Evolutionary conservation across 1,140 invertebrate species (phyloP).

Genomic region (Aphis gossypii): DNA sequence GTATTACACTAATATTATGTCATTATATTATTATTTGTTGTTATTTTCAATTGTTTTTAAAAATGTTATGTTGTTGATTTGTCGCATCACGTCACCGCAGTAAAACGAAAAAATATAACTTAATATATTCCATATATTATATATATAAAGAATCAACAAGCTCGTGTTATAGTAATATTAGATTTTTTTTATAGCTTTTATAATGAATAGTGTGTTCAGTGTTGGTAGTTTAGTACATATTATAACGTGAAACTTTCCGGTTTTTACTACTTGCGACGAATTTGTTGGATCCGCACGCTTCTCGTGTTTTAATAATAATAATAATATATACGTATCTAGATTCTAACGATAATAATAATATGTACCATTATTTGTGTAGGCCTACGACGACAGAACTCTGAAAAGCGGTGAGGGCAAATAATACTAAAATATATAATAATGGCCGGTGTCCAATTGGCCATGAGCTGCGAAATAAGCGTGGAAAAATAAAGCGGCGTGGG

Average conservation of each 20-base stretch:
- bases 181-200: neutral
- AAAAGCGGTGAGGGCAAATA: neutral
- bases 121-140: neutral
- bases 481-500: constrained; percentile 28
- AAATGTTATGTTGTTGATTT: too few relatives aligned
- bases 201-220: neutral
- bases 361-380: neutral
- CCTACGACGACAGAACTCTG: neutral
- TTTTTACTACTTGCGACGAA: neutral
- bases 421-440: neutral
- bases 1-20: too few relatives aligned
- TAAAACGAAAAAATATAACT: too few relatives aligned
- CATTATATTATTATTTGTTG: too few relatives aligned
- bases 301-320: neutral
- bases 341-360: neutral
- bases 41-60: too few relatives aligned
- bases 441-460: constrained; percentile 27
- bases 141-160: neutral
- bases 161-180: neutral
- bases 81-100: too few relatives aligned
- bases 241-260: neutral
- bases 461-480: constrained; percentile 30
- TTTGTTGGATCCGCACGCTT: neutral
- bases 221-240: too few relatives aligned
- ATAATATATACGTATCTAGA: neutral